Evolutionary conservation across 2,797 vertebrate species (phyloP).

Genomic region (Synaphobranchus kaupii): DNA sequence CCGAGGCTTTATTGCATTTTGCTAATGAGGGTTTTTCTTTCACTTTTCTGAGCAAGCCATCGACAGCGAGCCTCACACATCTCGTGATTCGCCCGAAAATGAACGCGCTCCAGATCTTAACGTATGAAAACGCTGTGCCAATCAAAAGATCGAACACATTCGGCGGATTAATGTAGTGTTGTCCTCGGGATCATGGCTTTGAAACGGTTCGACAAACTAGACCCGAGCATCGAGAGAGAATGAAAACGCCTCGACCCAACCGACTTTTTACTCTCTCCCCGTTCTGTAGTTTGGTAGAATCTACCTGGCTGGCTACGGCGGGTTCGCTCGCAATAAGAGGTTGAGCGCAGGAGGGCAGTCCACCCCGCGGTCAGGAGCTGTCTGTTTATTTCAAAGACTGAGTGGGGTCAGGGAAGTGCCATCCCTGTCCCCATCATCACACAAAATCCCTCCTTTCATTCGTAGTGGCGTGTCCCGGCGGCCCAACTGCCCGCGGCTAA

Average conservation of each 20-base stretch:
- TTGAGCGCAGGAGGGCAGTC: constrained; percentile 42
- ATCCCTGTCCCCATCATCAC: constrained; percentile 35
- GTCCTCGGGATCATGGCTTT: constrained; percentile 31
- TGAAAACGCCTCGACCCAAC: constrained; percentile 28
- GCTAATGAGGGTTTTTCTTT: too few relatives aligned
- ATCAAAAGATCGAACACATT: constrained; percentile 45
- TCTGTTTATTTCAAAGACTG: constrained; percentile 43
- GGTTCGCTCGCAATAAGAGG: not conserved
- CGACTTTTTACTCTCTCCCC: not conserved
- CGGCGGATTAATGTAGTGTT: constrained; percentile 36
- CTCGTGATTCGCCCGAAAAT: not conserved
- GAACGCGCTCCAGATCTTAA: not conserved
- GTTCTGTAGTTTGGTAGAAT: constrained; percentile 32
- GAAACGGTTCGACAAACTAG: constrained; percentile 41
- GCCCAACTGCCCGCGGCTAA: constrained; percentile 53
- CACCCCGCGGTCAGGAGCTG: constrained; percentile 46
- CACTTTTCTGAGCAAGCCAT: constrained; percentile 1
- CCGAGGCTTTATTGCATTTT: not conserved
- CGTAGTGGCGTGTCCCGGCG: constrained; percentile 37
- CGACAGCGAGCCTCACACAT: not conserved
- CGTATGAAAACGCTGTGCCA: not conserved
- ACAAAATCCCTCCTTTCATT: constrained; percentile 42
- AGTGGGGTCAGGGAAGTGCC: constrained; percentile 45
- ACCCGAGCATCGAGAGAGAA: constrained; percentile 34
- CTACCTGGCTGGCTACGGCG: constrained; percentile 32